A percentile compares a stretch with the other conserved stretches of the same genome.
Conservation (phyloP, 2,113 vertebrate species). For the Upupa epops region DNA sequence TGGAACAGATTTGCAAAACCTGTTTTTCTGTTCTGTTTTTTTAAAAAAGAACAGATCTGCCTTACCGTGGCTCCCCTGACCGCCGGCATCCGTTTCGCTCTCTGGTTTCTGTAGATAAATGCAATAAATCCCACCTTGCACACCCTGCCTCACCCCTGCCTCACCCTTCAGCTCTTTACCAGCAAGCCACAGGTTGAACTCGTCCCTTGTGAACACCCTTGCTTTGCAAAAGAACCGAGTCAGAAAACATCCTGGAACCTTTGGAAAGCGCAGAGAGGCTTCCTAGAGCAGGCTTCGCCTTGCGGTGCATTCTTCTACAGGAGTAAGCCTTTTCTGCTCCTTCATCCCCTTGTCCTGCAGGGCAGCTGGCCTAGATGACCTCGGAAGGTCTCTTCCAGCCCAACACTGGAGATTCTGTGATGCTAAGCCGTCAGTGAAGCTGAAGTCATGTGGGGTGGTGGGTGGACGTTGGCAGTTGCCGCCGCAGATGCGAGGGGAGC, state of each 20-base stretch:
- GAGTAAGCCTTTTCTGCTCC: not conserved
- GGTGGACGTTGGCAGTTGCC: slow-evolving; percentile 20
- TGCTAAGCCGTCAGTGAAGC: not conserved
- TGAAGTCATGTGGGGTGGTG: not conserved
- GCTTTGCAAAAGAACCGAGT: not conserved
- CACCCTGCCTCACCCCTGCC: not conserved
- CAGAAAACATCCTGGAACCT: not conserved
- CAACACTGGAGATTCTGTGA: no score
- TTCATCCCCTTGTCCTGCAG: not conserved
- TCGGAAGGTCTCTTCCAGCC: no score
- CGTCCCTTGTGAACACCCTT: not conserved
- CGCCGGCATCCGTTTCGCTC: slow-evolving; percentile 1
- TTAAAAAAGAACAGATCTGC: not conserved
- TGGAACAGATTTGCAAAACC: not conserved
- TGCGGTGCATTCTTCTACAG: slow-evolving; percentile 13
- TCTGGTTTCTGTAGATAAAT: slow-evolving; percentile 10
- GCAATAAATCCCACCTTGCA: slow-evolving; percentile 49
- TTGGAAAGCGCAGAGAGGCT: not conserved
- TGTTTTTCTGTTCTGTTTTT: not conserved
- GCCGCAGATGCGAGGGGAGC: slow-evolving; percentile 19
- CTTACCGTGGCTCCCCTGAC: no score
- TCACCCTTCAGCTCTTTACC: not conserved
- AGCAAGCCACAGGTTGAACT: not conserved
- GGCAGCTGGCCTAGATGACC: no score
- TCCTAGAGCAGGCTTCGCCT: slow-evolving; percentile 6